These are phyloP conservation scores for Drosophila multiciliata DNA, from an alignment of 2,888 invertebrate species.

Conservation along the genomic window DNA sequence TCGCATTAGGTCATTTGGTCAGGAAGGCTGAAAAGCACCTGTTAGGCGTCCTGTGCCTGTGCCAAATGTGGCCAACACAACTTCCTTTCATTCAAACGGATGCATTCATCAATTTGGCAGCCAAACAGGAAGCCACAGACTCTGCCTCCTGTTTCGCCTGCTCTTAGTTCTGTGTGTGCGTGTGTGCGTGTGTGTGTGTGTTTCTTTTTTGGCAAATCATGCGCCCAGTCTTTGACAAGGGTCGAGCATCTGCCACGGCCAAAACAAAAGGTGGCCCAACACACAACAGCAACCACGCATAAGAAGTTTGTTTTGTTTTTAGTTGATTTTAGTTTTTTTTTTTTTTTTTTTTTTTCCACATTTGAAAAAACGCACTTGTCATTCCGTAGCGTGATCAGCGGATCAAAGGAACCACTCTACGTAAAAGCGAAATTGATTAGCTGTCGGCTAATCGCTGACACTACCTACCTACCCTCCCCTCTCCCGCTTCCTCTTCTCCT, in stretches of 20 bases:
- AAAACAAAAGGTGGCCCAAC: conserved; percentile 45
- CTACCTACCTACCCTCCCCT: conserved; percentile 27
- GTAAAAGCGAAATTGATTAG: conserved; percentile 67
- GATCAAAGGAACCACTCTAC: conserved; percentile 19
- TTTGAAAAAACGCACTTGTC: conserved; percentile 74
- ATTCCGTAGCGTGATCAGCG: conserved; percentile 34
- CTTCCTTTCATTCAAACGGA: conserved; percentile 77
- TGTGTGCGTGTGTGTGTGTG: not conserved
- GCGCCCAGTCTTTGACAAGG: conserved; percentile 68
- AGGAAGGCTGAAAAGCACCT: conserved; percentile 68
- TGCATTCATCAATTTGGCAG: conserved; percentile 82
- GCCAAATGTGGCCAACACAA: conserved; percentile 22
- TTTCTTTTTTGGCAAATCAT: conserved; percentile 50
- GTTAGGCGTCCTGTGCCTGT: conserved; percentile 46
- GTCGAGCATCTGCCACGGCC: conserved; percentile 64
- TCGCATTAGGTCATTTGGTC: conserved; percentile 82
- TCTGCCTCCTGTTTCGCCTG: conserved; percentile 38
- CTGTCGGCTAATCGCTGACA: conserved; percentile 79
- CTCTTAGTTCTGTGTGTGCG: not conserved
- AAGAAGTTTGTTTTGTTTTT: not conserved
- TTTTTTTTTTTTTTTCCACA: conserved; percentile 20
- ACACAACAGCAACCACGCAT: conserved; percentile 1
- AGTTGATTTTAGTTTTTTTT: not conserved
- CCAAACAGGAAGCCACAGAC: conserved; percentile 55
- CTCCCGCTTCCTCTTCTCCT: not conserved